Evolutionary conservation across 2,113 vertebrate species (phyloP), one percentile per base, ranked within the genome.

Genomic region (Silurus glanis): DNA sequence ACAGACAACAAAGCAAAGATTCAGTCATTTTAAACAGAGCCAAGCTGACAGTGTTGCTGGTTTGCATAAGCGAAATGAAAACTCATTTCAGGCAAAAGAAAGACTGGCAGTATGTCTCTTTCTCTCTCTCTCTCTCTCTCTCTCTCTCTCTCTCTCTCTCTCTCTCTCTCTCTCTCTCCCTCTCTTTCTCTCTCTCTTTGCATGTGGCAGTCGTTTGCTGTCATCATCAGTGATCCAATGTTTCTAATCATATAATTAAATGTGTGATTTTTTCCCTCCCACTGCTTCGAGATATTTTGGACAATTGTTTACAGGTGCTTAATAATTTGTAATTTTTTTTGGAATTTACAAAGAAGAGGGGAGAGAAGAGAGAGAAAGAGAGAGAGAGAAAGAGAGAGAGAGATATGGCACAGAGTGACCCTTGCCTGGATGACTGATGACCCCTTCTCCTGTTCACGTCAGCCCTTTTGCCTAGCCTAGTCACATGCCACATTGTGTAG

Each of bases 401-500:
- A 84, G 87, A 91, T 10, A 69, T 89, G 92, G 90, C 87, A 88
- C 81, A 16, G 84, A 86, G 89, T 84, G 87, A 85, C 87, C 87
- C 80, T 45, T 19, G 80, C 56, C 82, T 21, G 72, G 85, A 88
- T 91, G 91, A 91, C 89, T 88, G 89, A 91, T 91, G 89, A 87
- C 83, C 90, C 80, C 85, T 82, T 87, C 86, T 86, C 85, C 88
- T 86, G 88, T 87, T 88, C 81, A 58, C 88, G 86, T 90, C 89
- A 89, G 83, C 83, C 83, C 80, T 86, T 80, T 83, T 75, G 87
- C 81, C 80, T 59, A 62, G 84, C 82, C 72, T 78, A 83, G 87
- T 88, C 90, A 89, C 88, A 87, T 86, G 89, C 88, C 89, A 79
- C 90, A 89, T 91, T 91, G 90, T 90, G 80, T 72, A 76, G 79